These are phyloP conservation scores for Hypothenemus hampei DNA, from an alignment of 1,140 invertebrate species.

Conservation along the genomic window DNA sequence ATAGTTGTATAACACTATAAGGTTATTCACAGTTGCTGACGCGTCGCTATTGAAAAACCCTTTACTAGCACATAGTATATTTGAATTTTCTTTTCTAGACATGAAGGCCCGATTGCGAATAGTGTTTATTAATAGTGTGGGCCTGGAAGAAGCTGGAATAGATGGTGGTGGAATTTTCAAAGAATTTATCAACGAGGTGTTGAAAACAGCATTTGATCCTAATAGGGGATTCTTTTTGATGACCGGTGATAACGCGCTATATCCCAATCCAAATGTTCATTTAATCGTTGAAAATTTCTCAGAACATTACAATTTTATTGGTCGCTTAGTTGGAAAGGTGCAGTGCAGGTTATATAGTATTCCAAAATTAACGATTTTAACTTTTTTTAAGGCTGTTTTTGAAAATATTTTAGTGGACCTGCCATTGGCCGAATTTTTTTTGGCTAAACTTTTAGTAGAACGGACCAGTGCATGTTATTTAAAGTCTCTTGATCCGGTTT, in stretches of 20 bases:
- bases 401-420: slow-evolving; percentile 93
- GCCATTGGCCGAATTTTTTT: slow-evolving; percentile 88
- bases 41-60: too few species aligned
- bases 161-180: slow-evolving; percentile 93
- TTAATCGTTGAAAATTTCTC: slow-evolving; percentile 78
- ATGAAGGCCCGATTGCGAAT: slow-evolving; percentile 80
- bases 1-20: too few species aligned
- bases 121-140: slow-evolving; percentile 83
- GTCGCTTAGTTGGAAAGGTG: slow-evolving; percentile 87
- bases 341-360: neutral
- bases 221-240: slow-evolving; percentile 91
- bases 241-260: slow-evolving; percentile 88
- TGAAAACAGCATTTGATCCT: slow-evolving; percentile 95
- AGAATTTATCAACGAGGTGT: slow-evolving; percentile 85
- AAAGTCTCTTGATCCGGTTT: slow-evolving; percentile 84
- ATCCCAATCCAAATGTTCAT: slow-evolving; percentile 90
- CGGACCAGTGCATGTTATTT: slow-evolving; percentile 88
- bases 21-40: too few species aligned
- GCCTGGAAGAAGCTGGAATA: slow-evolving; percentile 90
- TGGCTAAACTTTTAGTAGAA: slow-evolving; percentile 80
- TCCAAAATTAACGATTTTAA: slow-evolving; percentile 9
- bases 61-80: too few species aligned
- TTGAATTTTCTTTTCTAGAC: too few species aligned
- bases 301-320: slow-evolving; percentile 94
- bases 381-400: slow-evolving; percentile 73